Evolutionary conservation across 2,113 vertebrate genomes (phyloP), one percentile per base, ranked within the genome.

Genomic region (Zosterops pallidus): DNA sequence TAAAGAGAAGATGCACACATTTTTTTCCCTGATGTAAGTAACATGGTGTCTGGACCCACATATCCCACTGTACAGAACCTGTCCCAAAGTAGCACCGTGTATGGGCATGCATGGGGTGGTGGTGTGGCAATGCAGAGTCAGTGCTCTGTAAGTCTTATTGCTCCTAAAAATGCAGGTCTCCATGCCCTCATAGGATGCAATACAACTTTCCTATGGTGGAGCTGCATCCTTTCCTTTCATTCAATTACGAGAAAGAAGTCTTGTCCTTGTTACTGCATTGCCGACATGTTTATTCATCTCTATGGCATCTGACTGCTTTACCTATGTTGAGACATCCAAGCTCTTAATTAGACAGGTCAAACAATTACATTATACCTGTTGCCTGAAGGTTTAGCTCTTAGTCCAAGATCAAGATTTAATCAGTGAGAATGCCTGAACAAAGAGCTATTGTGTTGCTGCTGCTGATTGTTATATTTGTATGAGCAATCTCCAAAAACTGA

Each of bases 361-460:
- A 85, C 19, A 93, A 75, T n/a, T 31, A 29, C 24, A 28, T 80
- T 83, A 47, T 42, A 14, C 50, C 46, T 59, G 8, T 24, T 83
- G 75, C 79, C 90, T 83, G 59, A 49, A 90, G 59, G 71, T 70
- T 85, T 91, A 83, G 39, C 29, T 92, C 39, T 75, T 79, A 87
- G 57, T 83, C 2, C 1, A 68, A 86, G 55, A 74, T 26, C 14
- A 74, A 72, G 67, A 80, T 92, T 90, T 83, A 74, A 80, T 92
- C 68, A 69, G 50, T n/a, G 16, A 82, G 50, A 93, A 88, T 59
- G 52, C 29, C 79, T 90, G 76, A 92, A 86, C 31, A 90, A 93
- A 56, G 57, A 68, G 9, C 31, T 65, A 68, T 46, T 28, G 1
- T 63, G 33, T 47, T 90, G 68, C 33, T 78, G 8, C 39, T 57